Evolutionary conservation across 92 coral and sea anemone genomes (phyloP), one percentile per base, ranked within the genome.

Genomic region (Umimayanthus chanpuru): DNA sequence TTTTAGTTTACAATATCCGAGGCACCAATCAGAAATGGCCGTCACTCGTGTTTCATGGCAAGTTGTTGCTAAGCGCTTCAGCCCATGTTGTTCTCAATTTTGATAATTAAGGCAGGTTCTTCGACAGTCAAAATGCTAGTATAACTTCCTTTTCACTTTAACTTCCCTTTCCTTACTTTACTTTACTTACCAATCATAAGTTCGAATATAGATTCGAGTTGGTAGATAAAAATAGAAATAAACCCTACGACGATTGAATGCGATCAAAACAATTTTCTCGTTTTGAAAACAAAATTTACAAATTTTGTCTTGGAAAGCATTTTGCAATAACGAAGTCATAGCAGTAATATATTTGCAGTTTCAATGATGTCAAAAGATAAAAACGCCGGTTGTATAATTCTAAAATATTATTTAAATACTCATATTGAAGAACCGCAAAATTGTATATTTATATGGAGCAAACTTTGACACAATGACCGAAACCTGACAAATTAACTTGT

Each of bases 11-110:
- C 41, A 83, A 67, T 6, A 68, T 50, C 23, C 18, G 11, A 43
- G 30, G 53, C 6, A 44, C 87, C 87, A 83, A 83, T 83, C 87
- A 83, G 43, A 83, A 68, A 4, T 56, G 14, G 23, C 6, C 29
- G 50, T 83, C 65, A 7, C 38, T 28, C 16, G 39, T 73, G 76
- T 71, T 71, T 66, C 47, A 65, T 5, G 58, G 23, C 77, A 83
- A 26, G 43, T 83, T 83, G 87, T 83, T 83, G 87, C 87, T 70
- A 83, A 68, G 87, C 50, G 55, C 38, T 83, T 25, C 25, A 28
- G 29, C 38, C 68, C 64, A n/a, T 38, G 65, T 67, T 82, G 86
- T 71, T 30, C 56, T 14, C 5, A 15, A 32, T 39, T 10, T 16
- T 25, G 67, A 67, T 29, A 67, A 82, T 50, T 58, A 41, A 39